A percentile compares a stretch with the other conserved stretches of the same genome.
phyloP scores from a whole-genome alignment of 1,140 invertebrate genomes.

The Colletes gigas region DNA sequence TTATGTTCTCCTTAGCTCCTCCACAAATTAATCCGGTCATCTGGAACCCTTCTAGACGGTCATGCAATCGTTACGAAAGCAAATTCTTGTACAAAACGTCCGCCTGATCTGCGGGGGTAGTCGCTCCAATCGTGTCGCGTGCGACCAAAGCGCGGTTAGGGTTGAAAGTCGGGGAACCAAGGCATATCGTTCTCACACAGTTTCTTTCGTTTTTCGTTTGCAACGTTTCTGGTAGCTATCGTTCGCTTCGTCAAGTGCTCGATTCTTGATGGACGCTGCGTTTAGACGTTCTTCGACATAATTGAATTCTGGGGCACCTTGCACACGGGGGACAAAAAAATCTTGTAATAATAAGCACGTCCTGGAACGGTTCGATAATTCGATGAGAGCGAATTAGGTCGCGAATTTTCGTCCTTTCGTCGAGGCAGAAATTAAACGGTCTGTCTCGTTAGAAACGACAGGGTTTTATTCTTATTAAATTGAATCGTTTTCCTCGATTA shows the following conservation, averaged over 20 bases:
- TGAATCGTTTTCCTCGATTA: too few species aligned
- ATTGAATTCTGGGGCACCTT: not conserved
- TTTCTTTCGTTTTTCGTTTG: not conserved
- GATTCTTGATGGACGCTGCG: not conserved
- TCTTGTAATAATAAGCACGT: not conserved
- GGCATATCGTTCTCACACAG: conserved; percentile 35
- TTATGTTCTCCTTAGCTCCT: not conserved
- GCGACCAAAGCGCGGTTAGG: not conserved
- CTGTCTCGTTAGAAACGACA: too few species aligned
- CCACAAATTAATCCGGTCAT: conserved; percentile 1
- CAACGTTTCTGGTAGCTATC: not conserved
- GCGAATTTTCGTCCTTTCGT: not conserved
- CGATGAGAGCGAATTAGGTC: not conserved
- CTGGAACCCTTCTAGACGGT: not conserved
- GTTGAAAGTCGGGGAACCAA: conserved; percentile 13
- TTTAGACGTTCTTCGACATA: not conserved
- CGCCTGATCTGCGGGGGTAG: not conserved
- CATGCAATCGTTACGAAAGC: not conserved
- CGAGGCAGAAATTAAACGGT: not conserved
- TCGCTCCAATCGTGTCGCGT: not conserved
- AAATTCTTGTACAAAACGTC: conserved; percentile 18
- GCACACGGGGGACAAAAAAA: not conserved
- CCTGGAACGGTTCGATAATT: not conserved
- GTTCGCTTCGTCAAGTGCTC: not conserved
- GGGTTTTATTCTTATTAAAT: too few species aligned